Evolutionary conservation across 1,140 invertebrate genomes (phyloP).

Genomic region (Colletes gigas): DNA sequence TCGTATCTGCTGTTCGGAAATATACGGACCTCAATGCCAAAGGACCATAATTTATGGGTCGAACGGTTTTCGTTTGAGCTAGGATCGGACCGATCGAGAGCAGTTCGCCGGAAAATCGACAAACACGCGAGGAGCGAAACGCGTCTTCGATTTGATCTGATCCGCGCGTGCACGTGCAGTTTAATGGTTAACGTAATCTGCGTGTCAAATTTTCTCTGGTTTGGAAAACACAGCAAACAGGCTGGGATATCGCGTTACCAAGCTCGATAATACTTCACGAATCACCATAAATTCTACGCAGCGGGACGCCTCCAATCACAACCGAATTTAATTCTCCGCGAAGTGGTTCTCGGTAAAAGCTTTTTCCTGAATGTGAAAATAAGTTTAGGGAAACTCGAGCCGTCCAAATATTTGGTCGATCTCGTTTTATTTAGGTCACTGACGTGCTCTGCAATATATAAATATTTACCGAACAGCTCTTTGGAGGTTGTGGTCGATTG

Average conservation of each 20-base stretch:
- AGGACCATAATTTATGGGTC: slow-evolving; percentile 51
- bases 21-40: slow-evolving; percentile 52
- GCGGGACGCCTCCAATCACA: background rate
- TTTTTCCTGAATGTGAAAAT: slow-evolving; percentile 3
- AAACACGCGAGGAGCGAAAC: background rate
- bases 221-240: too few relatives aligned
- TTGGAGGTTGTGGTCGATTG: too few relatives aligned
- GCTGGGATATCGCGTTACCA: too few relatives aligned
- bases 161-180: too few relatives aligned
- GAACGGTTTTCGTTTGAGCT: slow-evolving; percentile 29
- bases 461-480: background rate
- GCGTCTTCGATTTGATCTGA: too few relatives aligned
- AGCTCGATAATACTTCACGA: background rate
- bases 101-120: slow-evolving; percentile 54
- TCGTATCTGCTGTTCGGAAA: slow-evolving; percentile 46
- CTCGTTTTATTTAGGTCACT: slow-evolving; percentile 19
- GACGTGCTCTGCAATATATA: background rate
- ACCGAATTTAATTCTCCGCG: background rate
- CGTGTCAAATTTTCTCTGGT: too few relatives aligned
- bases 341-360: background rate
- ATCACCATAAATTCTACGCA: background rate
- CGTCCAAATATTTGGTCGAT: slow-evolving; percentile 37
- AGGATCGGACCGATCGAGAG: slow-evolving; percentile 23
- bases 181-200: too few relatives aligned
- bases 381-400: slow-evolving; percentile 5